Base-by-base conservation (phyloP, 2,113 vertebrate species). In the Engraulis encrasicolus region DNA sequence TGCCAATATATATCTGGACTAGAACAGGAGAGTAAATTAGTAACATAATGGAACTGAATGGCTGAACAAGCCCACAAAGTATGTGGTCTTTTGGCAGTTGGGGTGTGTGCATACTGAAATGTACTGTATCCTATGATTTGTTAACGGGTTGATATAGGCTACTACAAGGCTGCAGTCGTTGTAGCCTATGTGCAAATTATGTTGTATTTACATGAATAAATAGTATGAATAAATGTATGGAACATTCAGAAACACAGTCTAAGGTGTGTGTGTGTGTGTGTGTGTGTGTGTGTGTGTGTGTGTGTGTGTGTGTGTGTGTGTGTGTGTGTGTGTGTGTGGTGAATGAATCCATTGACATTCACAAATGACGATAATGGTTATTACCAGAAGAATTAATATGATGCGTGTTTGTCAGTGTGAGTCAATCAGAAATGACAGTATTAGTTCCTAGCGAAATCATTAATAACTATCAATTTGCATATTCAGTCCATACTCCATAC, bases 301-400 rank as follows among this genome's bases (percentile, higher is more conserved):
- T n/a, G 23, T 14, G 14, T 11, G 3, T 34, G 66, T 3, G 0
- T 27, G 1, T 36, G 27, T 74, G 66, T n/a, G n/a, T 9, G 58
- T n/a, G 23, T 14, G 14, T 11, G 3, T 34, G 66, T 3, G 0
- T 27, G 1, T 36, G 27, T 74, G 66, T n/a, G n/a, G n/a, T n/a
- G n/a, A n/a, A n/a, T 9, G 6, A 23, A 2, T 71, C 61, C 23
- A 71, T 71, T 71, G 61, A 31, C 61, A 71, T 71, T 31, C 27
- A 7, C 23, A 14, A 74, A 74, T 74, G 31, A 71, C 31, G 61
- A 31, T 74, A 74, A 74, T 14, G 23, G 66, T 74, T 36, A 36
- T 74, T 74, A 74, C 31, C 66, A 74, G 27, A 27, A 31, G 4
- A 74, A 74, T 74, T 74, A 74, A 74, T 74, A 74, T n/a, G n/a